A percentile compares a stretch with the other conserved stretches of the same genome.
Conservation (phyloP, 2,113 vertebrate species). For the Sapayoa aenigma region DNA sequence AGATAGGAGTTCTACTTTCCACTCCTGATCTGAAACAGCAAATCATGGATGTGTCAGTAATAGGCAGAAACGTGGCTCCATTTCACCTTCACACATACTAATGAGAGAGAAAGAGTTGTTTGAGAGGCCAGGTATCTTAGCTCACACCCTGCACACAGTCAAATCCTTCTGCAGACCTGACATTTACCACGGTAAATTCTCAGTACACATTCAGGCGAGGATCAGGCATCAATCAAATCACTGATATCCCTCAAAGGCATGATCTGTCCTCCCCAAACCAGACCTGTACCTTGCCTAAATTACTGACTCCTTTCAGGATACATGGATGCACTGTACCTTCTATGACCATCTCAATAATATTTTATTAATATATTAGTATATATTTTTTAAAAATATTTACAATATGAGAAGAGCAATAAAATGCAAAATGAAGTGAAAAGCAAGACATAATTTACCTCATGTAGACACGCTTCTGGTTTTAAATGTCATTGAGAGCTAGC, state of each 20-base stretch:
- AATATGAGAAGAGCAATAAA: background rate
- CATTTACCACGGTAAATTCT: background rate
- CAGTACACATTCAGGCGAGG: background rate
- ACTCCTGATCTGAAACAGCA: background rate
- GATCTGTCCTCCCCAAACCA: background rate
- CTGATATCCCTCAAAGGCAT: background rate
- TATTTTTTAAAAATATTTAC: background rate
- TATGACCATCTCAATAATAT: background rate
- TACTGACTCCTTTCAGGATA: background rate
- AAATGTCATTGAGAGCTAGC: background rate
- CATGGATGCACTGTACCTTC: fast-evolving
- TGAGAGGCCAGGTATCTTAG: background rate
- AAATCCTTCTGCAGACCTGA: background rate
- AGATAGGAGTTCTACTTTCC: background rate
- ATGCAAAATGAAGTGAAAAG: background rate
- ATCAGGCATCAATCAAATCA: background rate
- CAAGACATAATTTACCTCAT: background rate
- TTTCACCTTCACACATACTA: background rate
- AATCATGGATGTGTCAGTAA: background rate
- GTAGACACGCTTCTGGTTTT: background rate
- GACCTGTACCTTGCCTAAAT: background rate
- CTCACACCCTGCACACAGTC: too few species aligned
- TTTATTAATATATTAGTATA: background rate
- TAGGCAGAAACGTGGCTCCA: background rate
- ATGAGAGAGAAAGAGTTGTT: background rate